A percentile compares a stretch with the other conserved stretches of the same genome.
Conservation (phyloP, 1,140 invertebrate species). For the Pantala flavescens region DNA sequence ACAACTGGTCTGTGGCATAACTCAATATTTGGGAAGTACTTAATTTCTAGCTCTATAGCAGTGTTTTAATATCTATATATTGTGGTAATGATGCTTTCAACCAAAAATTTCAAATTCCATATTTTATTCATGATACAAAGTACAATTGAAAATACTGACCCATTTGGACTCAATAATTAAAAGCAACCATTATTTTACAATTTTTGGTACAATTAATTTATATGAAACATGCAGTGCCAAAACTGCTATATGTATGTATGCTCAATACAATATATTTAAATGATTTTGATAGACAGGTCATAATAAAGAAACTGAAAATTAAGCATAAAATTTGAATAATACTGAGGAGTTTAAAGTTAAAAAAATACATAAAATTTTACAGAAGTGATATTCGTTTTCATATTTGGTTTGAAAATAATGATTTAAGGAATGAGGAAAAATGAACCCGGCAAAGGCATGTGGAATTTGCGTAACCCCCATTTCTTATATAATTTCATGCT, state of each 20-base stretch:
- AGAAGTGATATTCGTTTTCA: neutral
- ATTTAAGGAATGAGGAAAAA: neutral
- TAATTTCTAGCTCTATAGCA: too few relatives aligned
- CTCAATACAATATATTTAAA: neutral
- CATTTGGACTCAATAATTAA: neutral
- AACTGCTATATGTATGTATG: neutral
- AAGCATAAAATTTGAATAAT: conserved; percentile 1
- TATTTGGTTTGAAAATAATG: neutral
- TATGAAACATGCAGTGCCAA: conserved; percentile 9
- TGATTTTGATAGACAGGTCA: neutral
- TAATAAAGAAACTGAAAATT: neutral
- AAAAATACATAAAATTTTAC: neutral
- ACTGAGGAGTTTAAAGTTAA: neutral
- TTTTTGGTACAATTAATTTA: neutral
- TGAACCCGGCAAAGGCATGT: neutral
- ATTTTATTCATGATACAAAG: too few relatives aligned
- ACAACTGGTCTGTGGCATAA: too few relatives aligned
- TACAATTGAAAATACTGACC: neutral
- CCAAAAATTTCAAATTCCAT: too few relatives aligned
- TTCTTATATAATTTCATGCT: neutral
- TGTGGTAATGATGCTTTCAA: too few relatives aligned
- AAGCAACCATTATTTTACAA: conserved; percentile 5
- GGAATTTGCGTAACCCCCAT: neutral
- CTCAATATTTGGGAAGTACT: too few relatives aligned
- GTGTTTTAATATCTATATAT: too few relatives aligned